Conservation (phyloP, 2,113 vertebrate genomes). For the Urocolius indicus region DNA sequence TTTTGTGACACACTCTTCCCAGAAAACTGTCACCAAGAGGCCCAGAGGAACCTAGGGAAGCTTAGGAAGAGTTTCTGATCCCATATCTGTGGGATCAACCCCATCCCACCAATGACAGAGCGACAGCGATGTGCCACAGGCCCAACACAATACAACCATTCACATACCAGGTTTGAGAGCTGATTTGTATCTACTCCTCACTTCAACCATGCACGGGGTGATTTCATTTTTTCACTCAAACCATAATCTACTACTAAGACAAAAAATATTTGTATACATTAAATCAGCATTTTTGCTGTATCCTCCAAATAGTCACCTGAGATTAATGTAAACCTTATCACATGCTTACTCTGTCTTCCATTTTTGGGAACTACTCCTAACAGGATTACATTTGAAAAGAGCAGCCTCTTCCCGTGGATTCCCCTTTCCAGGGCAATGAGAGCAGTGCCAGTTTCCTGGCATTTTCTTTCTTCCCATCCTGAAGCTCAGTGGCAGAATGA, state of each 20-base stretch:
- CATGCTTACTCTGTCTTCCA: not conserved
- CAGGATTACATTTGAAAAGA: not conserved
- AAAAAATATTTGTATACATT: conserved; percentile 55
- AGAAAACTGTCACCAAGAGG: not conserved
- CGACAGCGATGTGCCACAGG: not conserved
- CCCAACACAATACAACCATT: not conserved
- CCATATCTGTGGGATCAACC: not conserved
- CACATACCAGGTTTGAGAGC: not conserved
- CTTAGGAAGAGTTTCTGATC: not conserved
- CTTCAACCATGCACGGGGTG: conserved; percentile 17
- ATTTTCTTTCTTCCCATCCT: not conserved
- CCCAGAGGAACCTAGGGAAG: not conserved
- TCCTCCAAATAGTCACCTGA: not conserved
- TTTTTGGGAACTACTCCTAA: not conserved
- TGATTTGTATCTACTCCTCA: conserved; percentile 16
- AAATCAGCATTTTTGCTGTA: not conserved
- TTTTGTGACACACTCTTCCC: not conserved
- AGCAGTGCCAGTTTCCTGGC: not conserved
- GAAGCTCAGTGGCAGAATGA: conserved; percentile 13
- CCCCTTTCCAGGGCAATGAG: not conserved
- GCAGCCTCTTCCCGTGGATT: not conserved
- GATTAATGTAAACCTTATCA: not conserved
- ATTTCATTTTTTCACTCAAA: conserved; percentile 33
- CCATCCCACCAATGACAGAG: not conserved
- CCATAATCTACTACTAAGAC: conserved; percentile 49